phyloP scores from a whole-genome alignment of 2,888 invertebrate species.

The Andrena camellia region DNA sequence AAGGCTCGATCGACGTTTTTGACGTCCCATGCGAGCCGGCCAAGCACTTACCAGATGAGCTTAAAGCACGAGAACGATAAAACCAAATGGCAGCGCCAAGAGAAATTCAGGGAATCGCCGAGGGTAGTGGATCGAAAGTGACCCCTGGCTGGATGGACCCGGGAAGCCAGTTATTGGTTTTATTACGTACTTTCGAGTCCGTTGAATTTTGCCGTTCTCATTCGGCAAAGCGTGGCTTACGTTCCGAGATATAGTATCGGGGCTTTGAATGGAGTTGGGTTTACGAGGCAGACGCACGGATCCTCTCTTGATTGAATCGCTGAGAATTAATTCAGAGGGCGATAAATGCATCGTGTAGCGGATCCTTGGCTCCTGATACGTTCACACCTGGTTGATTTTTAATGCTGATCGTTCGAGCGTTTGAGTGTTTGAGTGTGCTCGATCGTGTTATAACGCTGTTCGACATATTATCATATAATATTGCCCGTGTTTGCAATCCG shows the following conservation, averaged over 20 bases:
- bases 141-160: constrained; percentile 28
- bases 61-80: constrained; percentile 67
- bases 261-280: neutral
- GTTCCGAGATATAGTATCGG: neutral
- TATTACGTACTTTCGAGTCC: constrained; percentile 38
- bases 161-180: constrained; percentile 43
- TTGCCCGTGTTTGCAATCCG: no score
- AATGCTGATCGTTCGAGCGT: no score
- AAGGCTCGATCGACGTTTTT: constrained; percentile 75
- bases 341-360: neutral
- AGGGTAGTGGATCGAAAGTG: constrained; percentile 45
- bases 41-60: constrained; percentile 72
- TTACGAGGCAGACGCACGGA: neutral
- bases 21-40: constrained; percentile 66
- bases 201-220: constrained; percentile 36
- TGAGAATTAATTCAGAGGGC: neutral
- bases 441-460: no score
- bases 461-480: no score
- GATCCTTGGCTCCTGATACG: neutral
- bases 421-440: no score
- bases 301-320: neutral
- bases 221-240: constrained; percentile 8
- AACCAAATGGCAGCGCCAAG: constrained; percentile 60
- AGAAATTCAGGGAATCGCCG: constrained; percentile 62
- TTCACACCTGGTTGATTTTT: no score